Evolutionary conservation across 2,888 invertebrate genomes (phyloP).

Genomic region (Philereme transversata): DNA sequence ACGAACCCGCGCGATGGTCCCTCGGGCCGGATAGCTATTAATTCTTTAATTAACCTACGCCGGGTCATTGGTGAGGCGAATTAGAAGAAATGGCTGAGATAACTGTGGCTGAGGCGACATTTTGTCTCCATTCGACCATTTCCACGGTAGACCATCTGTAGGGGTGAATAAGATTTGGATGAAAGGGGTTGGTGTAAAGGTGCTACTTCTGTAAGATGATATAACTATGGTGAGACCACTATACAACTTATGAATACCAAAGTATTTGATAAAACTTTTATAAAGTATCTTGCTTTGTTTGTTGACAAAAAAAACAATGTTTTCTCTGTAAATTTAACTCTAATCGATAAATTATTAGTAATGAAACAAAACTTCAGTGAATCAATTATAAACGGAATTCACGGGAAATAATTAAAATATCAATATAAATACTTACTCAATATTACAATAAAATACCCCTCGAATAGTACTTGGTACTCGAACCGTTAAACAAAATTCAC

Average conservation of each 20-base stretch:
- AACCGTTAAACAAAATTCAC: constrained; percentile 25
- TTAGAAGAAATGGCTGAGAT: constrained; percentile 72
- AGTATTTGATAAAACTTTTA: too few species aligned
- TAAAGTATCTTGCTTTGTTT: too few species aligned
- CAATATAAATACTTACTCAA: constrained; percentile 1
- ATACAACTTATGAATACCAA: too few species aligned
- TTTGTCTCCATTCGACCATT: constrained; percentile 66
- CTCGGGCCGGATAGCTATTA: constrained; percentile 57
- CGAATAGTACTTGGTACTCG: not conserved
- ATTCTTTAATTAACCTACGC: constrained; percentile 76
- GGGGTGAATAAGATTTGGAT: constrained; percentile 12
- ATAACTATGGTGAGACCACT: not conserved
- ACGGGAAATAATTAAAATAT: not conserved
- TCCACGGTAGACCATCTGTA: constrained; percentile 43
- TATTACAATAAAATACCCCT: constrained; percentile 3
- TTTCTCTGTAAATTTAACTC: too few species aligned
- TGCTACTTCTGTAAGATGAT: constrained; percentile 14
- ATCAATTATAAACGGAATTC: not conserved
- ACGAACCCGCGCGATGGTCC: constrained; percentile 49
- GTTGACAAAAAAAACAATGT: too few species aligned
- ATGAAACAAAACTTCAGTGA: not conserved
- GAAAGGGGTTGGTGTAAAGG: constrained; percentile 11
- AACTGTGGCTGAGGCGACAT: constrained; percentile 55
- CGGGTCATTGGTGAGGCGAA: constrained; percentile 62
- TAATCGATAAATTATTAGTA: too few species aligned